Percentiles rank a stretch among this genome's conserved stretches.
These are phyloP conservation scores for Syngnathoides biaculeatus DNA, from an alignment of 2,113 vertebrate genomes.

Conservation along the genomic window DNA sequence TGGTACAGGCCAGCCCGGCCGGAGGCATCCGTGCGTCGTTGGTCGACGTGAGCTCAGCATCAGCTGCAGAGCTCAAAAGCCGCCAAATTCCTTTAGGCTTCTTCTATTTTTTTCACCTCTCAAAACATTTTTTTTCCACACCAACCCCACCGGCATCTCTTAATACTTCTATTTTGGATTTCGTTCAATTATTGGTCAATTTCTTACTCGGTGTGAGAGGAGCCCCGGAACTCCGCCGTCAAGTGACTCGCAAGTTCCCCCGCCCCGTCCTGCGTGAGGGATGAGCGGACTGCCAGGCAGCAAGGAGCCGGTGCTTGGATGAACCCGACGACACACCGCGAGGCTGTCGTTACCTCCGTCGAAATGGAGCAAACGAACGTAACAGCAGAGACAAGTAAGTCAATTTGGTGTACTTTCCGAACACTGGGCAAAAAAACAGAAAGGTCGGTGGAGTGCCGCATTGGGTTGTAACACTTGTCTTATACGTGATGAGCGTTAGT, in stretches of 20 bases:
- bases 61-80: constrained; percentile 59
- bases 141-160: too few species aligned
- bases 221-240: too few species aligned
- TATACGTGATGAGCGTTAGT: not conserved
- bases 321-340: constrained; percentile 56
- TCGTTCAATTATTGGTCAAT: not conserved
- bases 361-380: constrained; percentile 55
- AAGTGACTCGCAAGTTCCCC: constrained; percentile 51
- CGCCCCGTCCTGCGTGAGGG: constrained; percentile 52
- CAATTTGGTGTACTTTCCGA: not conserved
- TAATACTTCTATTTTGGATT: not conserved
- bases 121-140: not conserved
- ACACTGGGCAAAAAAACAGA: not conserved
- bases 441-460: not conserved
- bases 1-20: constrained; percentile 63
- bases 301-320: constrained; percentile 55
- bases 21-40: constrained; percentile 11
- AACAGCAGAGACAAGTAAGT: constrained; percentile 65
- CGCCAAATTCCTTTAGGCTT: constrained; percentile 31
- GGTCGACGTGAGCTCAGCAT: constrained; percentile 47
- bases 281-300: constrained; percentile 61
- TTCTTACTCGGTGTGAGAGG: not conserved
- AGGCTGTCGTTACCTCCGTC: constrained; percentile 29
- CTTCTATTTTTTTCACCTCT: constrained; percentile 16
- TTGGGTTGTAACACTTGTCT: not conserved